A percentile compares a stretch with the other conserved stretches of the same genome.
Conservation (phyloP, 1,140 invertebrate species). For the Tetramorium alpestre region DNA sequence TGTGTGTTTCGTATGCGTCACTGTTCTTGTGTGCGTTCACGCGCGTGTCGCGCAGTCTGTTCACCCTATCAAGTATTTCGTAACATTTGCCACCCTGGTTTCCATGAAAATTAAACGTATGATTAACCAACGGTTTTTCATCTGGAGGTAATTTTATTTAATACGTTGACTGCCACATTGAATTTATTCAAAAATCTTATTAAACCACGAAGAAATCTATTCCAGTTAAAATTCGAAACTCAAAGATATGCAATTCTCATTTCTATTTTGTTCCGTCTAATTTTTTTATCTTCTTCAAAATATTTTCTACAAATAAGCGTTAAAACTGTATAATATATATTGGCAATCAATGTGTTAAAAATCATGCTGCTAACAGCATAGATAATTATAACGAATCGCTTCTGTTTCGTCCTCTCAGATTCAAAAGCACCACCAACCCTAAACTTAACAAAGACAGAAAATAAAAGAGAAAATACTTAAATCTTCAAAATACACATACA, state of each 20-base stretch:
- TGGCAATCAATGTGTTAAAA: neutral
- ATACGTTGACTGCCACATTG: too few species aligned
- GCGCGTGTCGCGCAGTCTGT: neutral
- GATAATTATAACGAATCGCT: neutral
- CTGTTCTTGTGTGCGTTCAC: neutral
- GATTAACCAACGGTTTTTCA: slow-evolving; percentile 16
- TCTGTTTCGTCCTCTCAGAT: neutral
- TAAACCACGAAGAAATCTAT: too few species aligned
- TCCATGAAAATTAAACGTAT: neutral
- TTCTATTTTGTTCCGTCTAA: too few species aligned
- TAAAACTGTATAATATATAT: too few species aligned
- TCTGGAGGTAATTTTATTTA: neutral
- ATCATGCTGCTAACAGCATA: neutral
- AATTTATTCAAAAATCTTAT: too few species aligned
- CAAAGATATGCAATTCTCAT: too few species aligned
- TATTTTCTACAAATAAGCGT: too few species aligned
- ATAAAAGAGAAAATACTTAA: neutral
- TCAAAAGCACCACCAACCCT: neutral
- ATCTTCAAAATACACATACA: neutral
- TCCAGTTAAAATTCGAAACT: too few species aligned
- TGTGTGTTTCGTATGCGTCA: neutral
- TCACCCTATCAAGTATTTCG: neutral
- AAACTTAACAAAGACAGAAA: neutral
- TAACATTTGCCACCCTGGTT: neutral
- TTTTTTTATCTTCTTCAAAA: too few species aligned